Base-by-base conservation (phyloP, 2,888 invertebrate genomes). In the Acrobasis repandana region DNA sequence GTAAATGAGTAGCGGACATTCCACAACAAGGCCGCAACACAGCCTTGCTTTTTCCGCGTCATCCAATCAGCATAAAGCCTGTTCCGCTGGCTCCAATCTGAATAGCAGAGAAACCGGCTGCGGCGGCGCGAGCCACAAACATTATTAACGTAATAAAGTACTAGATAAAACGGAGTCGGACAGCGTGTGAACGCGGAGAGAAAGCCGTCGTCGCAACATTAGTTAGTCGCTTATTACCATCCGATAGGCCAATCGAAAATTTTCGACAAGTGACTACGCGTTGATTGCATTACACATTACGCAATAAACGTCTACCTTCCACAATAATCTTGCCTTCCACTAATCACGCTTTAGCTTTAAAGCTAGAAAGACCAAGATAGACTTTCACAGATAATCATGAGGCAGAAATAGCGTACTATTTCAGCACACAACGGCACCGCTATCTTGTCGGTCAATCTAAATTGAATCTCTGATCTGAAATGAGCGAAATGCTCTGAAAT, bases 141-240 rank as follows among this genome's bases (percentile, higher is more conserved):
- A 82, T 86, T 88, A 90, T 88, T 89, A 90, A 84, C 80, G 85
- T 85, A 83, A 90, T 91, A 90, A 91, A 90, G 79, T 88, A 86
- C 86, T 84, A 86, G 90, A 90, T 90, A 90, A 87, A 89, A 83
- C 84, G 82, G 82, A 80, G 72, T 77, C 80, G 74, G 91, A 91
- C 91, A 90, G 91, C 91, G 91, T 92, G 91, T 87, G 91, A 92
- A 92, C 88, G 84, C 68, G 63, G 69, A 76, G 90, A 86, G 91
- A 91, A 91, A 92, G 91, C 86, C 76, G 84, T 77, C 81, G 88
- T 88, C 83, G 90, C 87, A 86, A 86, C 87, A 83, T 85, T 80
- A 79, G 80, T 79, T 77, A 73, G 77, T 70, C 67, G 79, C 79
- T 76, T 80, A 81, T 82, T 82, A 84, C 78, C 79, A 82, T 80